These are phyloP conservation scores for Notechis scutatus DNA, from an alignment of 2,113 vertebrate genomes.

Conservation along the genomic window DNA sequence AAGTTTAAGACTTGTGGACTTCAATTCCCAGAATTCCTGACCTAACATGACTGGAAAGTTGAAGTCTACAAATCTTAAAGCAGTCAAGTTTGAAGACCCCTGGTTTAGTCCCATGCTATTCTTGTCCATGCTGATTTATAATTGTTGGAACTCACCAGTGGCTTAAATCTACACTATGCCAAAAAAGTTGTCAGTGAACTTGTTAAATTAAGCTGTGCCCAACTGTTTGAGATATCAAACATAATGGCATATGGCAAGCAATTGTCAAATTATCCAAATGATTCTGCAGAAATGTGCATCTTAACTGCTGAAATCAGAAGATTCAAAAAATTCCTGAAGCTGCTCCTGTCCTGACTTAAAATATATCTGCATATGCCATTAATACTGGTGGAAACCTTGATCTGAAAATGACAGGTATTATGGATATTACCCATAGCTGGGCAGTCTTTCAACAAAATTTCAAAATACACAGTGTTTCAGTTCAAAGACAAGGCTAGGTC, in stretches of 20 bases:
- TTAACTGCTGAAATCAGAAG: background rate
- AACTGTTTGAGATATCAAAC: background rate
- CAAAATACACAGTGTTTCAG: background rate
- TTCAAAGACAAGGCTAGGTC: background rate
- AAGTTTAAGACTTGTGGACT: too few species aligned
- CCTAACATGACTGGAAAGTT: too few species aligned
- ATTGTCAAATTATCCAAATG: background rate
- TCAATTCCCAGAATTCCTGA: too few species aligned
- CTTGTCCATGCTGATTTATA: background rate
- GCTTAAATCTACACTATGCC: background rate
- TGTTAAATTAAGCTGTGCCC: background rate
- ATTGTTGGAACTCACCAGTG: background rate
- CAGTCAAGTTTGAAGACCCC: too few species aligned
- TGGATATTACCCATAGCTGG: background rate
- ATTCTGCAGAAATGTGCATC: background rate
- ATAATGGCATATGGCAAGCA: background rate
- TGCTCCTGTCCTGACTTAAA: background rate
- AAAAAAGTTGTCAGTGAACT: background rate
- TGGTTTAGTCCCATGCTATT: background rate
- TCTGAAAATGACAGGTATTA: background rate
- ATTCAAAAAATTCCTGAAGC: background rate
- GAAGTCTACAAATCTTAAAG: too few species aligned
- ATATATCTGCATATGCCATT: background rate
- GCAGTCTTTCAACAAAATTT: background rate
- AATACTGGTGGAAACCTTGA: background rate